Percentiles rank a stretch among this genome's conserved stretches.
Evolutionary conservation across 1,140 invertebrate species (phyloP).

Genomic region (Drosophila mauritiana): DNA sequence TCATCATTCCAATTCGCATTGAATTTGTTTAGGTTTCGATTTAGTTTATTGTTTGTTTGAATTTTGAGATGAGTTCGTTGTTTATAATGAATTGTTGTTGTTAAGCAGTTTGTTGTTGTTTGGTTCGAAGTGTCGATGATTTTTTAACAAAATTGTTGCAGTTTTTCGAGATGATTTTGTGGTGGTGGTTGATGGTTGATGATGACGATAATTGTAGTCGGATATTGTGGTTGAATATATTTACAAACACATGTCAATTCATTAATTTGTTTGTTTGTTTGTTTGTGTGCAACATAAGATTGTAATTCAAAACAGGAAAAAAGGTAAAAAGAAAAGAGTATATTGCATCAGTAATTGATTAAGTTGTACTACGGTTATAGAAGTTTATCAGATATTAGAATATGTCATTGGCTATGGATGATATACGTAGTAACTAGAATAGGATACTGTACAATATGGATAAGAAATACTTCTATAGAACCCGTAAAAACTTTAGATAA

Average conservation of each 20-base stretch:
- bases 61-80: conserved; percentile 51
- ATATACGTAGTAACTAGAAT: conserved; percentile 8
- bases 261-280: conserved; percentile 54
- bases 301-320: conserved; percentile 71
- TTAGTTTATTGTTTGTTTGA: conserved; percentile 21
- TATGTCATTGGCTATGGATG: conserved; percentile 34
- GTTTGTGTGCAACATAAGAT: conserved; percentile 73
- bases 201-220: conserved; percentile 30
- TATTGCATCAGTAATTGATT: conserved; percentile 61
- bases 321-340: conserved; percentile 72
- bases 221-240: conserved; percentile 48
- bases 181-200: conserved; percentile 39
- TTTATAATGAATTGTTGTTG: conserved; percentile 34
- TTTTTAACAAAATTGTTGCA: conserved; percentile 41
- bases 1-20: conserved; percentile 47
- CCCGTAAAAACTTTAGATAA: conserved; percentile 1
- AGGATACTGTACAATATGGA: not conserved
- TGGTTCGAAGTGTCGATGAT: conserved; percentile 42
- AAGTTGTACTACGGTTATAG: conserved; percentile 40
- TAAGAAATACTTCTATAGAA: not conserved
- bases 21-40: conserved; percentile 27
- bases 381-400: conserved; percentile 45
- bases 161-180: conserved; percentile 23
- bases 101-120: conserved; percentile 28
- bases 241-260: conserved; percentile 63